Base-by-base conservation (phyloP, 2,113 vertebrate genomes). In the Heteronetta atricapilla region DNA sequence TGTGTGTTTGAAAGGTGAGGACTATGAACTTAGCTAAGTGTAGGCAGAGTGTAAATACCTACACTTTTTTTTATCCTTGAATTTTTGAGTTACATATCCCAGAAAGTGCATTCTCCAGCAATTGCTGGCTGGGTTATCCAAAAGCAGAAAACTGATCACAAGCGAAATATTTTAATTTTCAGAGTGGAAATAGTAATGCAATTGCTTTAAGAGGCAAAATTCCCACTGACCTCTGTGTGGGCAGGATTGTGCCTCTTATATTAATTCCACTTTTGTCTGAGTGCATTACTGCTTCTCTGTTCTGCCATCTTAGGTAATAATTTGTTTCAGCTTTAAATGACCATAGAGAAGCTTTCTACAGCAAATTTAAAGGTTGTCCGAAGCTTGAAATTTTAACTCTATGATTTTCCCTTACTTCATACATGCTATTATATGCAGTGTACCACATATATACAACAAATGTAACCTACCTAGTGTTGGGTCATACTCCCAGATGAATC, bases 401-500 rank as follows among this genome's bases (percentile, higher is more conserved):
- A 5, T 31, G 59, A 8, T 26, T 68, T 53, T 42, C 40, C 75
- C 34, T n/a, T 34, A 29, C 59, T 74, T 42, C 64, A 83, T 18
- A 13, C 1, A 1, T 29, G 26, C n/a, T 68, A 18, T 42, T 62
- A 14, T 17, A 52, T 11, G 10, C 29, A 66, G 21, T 18, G n/a
- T 40, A 52, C 6, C 9, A 3, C 0, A 2, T 36, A 23, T 11
- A 48, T 3, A 76, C 75, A 78, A 84, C 4, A 83, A 77, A 28
- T 2, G 38, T 31, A 58, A 97, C 99, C 96, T 98, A 99, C 99
- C 99, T 2, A 99, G 98, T 0, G 99, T 99, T 0, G 99, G 99
- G 88, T 99, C 99, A 4, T 99, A 99, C 96, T 99, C 99, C 99
- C 99, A 99, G 98, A 99, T 99, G 98, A 99, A 99, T 17, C 99